Conservation (phyloP, 2,888 invertebrate genomes). For the Ommatoiulus sabulosus region DNA sequence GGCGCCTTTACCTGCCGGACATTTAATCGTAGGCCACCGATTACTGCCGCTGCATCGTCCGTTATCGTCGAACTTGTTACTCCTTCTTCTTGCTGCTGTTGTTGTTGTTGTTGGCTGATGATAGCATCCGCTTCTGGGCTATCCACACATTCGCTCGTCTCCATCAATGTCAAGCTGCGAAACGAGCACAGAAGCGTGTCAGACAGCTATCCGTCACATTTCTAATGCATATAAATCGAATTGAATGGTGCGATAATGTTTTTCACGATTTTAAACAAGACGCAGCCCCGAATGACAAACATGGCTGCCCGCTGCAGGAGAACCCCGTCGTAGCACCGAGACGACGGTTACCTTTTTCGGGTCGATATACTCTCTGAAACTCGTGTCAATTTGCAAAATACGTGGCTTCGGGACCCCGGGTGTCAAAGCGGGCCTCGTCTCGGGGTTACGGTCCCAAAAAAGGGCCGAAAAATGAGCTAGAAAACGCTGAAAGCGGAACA, state of each 20-base stretch:
- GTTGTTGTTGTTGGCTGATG: slow-evolving; percentile 18
- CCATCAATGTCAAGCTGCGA: slow-evolving; percentile 38
- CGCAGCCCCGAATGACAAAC: neutral
- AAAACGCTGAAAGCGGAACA: neutral
- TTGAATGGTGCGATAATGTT: neutral
- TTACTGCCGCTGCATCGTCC: neutral
- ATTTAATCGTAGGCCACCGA: neutral
- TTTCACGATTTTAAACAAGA: neutral
- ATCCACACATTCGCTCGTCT: neutral
- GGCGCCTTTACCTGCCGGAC: neutral
- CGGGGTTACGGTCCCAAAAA: neutral
- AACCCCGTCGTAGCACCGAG: neutral
- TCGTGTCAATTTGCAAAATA: neutral
- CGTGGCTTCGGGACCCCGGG: neutral
- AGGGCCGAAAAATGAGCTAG: neutral
- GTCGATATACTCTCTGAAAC: neutral
- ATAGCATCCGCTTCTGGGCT: neutral
- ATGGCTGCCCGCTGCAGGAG: slow-evolving; percentile 37
- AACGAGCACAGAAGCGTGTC: neutral
- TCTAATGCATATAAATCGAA: neutral
- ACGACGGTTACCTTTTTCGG: neutral
- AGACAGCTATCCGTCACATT: neutral
- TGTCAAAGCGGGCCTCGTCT: neutral
- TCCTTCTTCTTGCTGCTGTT: neutral
- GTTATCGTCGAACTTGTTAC: neutral